Conservation (phyloP, 1,140 invertebrate species). For the Neotoxoptera formosana region DNA sequence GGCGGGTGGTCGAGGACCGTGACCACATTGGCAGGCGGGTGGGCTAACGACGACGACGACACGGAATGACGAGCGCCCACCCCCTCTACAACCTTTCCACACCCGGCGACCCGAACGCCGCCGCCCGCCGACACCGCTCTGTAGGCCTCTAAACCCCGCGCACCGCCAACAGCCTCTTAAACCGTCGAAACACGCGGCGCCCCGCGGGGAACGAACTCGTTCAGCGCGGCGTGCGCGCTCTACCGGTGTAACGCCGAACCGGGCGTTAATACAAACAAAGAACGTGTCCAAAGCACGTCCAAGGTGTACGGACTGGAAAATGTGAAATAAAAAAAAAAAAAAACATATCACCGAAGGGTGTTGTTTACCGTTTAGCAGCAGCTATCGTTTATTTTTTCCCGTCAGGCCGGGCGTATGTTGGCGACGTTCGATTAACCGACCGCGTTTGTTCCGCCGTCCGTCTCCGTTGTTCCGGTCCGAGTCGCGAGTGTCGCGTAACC, state of each 20-base stretch:
- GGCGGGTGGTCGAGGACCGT: not conserved
- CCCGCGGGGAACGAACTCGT: not conserved
- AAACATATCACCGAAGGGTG: constrained; percentile 58
- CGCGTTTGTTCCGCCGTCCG: not conserved
- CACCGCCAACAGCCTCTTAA: not conserved
- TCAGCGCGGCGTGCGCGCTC: not conserved
- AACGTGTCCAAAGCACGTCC: constrained; percentile 55
- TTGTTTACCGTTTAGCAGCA: constrained; percentile 57
- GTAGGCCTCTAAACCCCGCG: not conserved
- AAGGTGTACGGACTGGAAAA: constrained; percentile 58
- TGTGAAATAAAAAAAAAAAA: constrained; percentile 53
- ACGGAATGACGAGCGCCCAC: not conserved
- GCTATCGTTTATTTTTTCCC: constrained; percentile 25
- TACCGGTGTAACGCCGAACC: constrained; percentile 22
- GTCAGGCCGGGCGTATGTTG: constrained; percentile 44
- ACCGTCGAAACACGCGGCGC: not conserved
- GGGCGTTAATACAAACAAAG: constrained; percentile 48
- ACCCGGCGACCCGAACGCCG: not conserved
- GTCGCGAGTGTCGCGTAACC: not conserved
- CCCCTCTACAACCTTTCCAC: not conserved
- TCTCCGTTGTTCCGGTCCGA: not conserved
- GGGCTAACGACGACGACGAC: not conserved
- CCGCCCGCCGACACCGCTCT: not conserved
- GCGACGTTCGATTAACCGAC: constrained; percentile 9
- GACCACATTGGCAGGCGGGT: not conserved